phyloP scores from a whole-genome alignment of 2,797 vertebrate species.

The Enteromius mattozi region DNA sequence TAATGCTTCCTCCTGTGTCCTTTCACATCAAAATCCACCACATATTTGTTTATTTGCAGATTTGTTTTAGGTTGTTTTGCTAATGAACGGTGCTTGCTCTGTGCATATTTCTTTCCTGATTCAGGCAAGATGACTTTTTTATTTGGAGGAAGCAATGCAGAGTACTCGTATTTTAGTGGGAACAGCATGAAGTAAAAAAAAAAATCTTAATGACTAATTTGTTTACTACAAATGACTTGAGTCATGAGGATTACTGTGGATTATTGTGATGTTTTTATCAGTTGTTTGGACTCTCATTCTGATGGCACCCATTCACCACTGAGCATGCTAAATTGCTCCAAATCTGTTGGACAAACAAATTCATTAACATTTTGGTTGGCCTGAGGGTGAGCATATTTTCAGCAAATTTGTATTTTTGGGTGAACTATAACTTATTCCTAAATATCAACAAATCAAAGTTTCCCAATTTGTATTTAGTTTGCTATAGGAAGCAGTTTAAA shows the following conservation, averaged over 20 bases:
- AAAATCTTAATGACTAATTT: not conserved
- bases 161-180: not conserved
- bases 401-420: not conserved
- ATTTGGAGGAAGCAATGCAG: not conserved
- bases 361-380: not conserved
- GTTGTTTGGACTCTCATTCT: not conserved
- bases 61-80: not conserved
- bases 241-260: not conserved
- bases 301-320: not conserved
- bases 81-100: not conserved
- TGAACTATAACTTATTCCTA: not conserved
- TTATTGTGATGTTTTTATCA: not conserved
- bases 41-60: not conserved
- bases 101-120: not conserved
- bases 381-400: not conserved
- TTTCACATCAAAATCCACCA: not conserved
- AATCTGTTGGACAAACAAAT: not conserved
- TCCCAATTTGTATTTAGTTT: not conserved
- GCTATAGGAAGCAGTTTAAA: not conserved
- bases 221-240: not conserved
- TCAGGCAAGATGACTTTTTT: not conserved
- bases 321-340: not conserved
- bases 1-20: not conserved
- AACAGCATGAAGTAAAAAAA: not conserved
- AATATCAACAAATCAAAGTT: not conserved